A percentile compares a stretch with the other conserved stretches of the same genome.
These are phyloP conservation scores for Helicoverpa armigera DNA, from an alignment of 1,140 invertebrate genomes.

Conservation along the genomic window DNA sequence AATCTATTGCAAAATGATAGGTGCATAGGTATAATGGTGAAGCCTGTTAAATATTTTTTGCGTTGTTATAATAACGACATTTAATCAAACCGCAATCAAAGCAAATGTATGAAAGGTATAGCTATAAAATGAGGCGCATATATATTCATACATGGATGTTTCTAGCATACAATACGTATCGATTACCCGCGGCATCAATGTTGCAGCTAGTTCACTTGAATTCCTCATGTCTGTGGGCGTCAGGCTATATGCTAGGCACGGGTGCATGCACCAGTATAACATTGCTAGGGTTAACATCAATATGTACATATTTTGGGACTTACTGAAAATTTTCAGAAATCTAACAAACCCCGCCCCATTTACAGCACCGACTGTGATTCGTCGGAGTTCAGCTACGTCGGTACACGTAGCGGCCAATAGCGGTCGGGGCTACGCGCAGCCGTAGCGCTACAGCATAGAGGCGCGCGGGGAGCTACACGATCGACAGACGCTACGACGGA, in stretches of 20 bases:
- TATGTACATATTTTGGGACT: constrained; percentile 72
- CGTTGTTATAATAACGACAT: too few relatives aligned
- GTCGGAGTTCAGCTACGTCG: constrained; percentile 66
- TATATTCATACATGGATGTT: neutral
- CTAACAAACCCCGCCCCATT: constrained; percentile 79
- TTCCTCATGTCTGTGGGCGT: constrained; percentile 4
- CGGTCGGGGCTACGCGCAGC: constrained; percentile 76
- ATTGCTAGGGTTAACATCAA: constrained; percentile 67
- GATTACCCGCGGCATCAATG: neutral
- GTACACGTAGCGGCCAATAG: constrained; percentile 75
- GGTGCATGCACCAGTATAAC: constrained; percentile 43
- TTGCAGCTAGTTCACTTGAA: constrained; percentile 11
- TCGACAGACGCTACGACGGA: constrained; percentile 81
- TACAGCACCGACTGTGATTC: constrained; percentile 74
- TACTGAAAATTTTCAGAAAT: constrained; percentile 85
- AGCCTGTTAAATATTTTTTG: too few relatives aligned
- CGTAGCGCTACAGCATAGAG: constrained; percentile 70
- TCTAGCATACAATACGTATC: neutral
- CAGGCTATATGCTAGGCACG: constrained; percentile 6
- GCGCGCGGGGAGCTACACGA: constrained; percentile 80
- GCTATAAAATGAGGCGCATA: neutral
- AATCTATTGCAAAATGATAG: too few relatives aligned
- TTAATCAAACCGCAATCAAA: too few relatives aligned
- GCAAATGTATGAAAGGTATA: neutral
- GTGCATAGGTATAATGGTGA: too few relatives aligned